A percentile compares a stretch with the other conserved stretches of the same genome.
phyloP scores from a whole-genome alignment of 35 echinoderm and acorn worm species.

The Ophiothrix spiculata region DNA sequence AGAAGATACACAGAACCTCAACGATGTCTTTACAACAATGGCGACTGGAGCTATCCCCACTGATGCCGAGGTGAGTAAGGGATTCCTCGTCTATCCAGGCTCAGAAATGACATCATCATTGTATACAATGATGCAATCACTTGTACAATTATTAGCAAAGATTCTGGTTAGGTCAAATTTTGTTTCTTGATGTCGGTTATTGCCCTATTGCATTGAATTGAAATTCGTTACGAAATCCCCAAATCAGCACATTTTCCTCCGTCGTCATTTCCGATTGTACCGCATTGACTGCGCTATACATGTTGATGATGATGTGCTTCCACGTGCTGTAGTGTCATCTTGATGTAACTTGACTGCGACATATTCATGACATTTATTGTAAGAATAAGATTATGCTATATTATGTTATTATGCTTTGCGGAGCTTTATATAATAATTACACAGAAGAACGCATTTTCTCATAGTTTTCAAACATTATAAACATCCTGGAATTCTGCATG shows the following conservation, averaged over 20 bases:
- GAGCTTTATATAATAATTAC: too few species aligned
- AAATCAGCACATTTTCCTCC: too few species aligned
- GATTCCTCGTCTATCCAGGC: neutral
- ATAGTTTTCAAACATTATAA: too few species aligned
- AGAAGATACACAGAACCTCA: conserved; percentile 36
- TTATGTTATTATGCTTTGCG: too few species aligned
- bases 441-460: too few species aligned
- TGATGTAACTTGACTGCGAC: too few species aligned
- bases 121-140: conserved; percentile 5
- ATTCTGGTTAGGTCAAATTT: neutral
- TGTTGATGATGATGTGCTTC: too few species aligned
- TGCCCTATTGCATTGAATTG: neutral
- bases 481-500: neutral
- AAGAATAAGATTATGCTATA: too few species aligned
- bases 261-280: too few species aligned
- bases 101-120: neutral
- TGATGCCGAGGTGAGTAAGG: conserved; percentile 47
- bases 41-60: conserved; percentile 55
- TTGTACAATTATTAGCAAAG: neutral
- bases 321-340: too few species aligned
- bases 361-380: neutral
- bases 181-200: neutral
- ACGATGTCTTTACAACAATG: conserved; percentile 65
- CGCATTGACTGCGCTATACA: too few species aligned
- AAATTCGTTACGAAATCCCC: too few species aligned